These are phyloP conservation scores for Lepidonotus clava DNA, from an alignment of 2,888 invertebrate species.

Conservation along the genomic window DNA sequence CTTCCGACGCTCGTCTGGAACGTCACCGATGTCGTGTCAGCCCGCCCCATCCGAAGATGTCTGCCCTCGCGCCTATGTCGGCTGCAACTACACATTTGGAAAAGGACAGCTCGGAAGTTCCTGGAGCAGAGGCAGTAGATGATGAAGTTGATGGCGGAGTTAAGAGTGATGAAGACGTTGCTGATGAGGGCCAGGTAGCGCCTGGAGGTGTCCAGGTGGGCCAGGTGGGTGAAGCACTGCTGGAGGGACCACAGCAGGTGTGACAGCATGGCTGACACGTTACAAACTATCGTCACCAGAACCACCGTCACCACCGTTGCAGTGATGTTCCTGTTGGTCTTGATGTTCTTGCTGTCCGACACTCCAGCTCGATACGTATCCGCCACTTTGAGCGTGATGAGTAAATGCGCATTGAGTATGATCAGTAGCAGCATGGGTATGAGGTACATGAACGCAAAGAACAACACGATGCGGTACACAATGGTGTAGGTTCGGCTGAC, in stretches of 20 bases:
- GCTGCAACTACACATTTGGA: constrained; percentile 41
- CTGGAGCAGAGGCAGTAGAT: constrained; percentile 65
- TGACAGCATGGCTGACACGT: constrained; percentile 62
- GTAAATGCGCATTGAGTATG: constrained; percentile 61
- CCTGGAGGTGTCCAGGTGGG: constrained; percentile 55
- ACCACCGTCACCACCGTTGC: constrained; percentile 63
- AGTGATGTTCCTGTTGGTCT: constrained; percentile 54
- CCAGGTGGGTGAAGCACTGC: constrained; percentile 47
- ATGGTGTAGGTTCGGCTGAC: constrained; percentile 61
- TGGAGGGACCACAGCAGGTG: constrained; percentile 63
- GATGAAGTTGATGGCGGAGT: constrained; percentile 65
- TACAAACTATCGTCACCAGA: constrained; percentile 60
- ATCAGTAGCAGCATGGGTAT: constrained; percentile 61
- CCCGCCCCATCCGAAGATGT: neutral
- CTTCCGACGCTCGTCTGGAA: neutral
- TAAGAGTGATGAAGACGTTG: constrained; percentile 64
- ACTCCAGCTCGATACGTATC: constrained; percentile 37
- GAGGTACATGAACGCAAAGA: constrained; percentile 63
- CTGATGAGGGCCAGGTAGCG: constrained; percentile 60
- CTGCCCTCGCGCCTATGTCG: neutral
- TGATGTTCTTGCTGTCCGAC: constrained; percentile 17
- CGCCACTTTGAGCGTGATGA: constrained; percentile 54
- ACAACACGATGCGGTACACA: constrained; percentile 61
- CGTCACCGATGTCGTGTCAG: constrained; percentile 3
- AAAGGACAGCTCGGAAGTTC: constrained; percentile 57